Evolutionary conservation across 2,888 invertebrate species (phyloP), one percentile per base, ranked within the genome.

Genomic region (Colostygia pectinataria): DNA sequence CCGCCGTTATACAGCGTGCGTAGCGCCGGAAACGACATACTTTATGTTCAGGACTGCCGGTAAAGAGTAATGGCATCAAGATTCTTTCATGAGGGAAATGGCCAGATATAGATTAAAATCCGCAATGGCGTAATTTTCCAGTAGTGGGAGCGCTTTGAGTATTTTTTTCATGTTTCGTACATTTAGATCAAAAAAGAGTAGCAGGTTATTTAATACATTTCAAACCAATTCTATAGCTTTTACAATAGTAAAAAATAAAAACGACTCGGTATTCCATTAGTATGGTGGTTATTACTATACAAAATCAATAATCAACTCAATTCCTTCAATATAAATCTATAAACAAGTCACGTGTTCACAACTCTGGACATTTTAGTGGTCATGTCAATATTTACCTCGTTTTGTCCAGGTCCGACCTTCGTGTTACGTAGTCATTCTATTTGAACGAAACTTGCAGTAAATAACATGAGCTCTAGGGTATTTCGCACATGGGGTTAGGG

Each of bases 31-130:
- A 53, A 56, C 51, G 52, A 44, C 46, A 46, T 31, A 38, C 44
- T 47, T 54, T 48, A 48, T 44, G 41, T 44, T 49, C 47, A 34
- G 38, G 37, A 33, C 23, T 23, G 28, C 40, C n/a, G 34, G 42
- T 44, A 53, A 48, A 53, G 47, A 42, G 32, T 41, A 55, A 55
- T 49, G 41, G 41, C 44, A 50, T 47, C 14, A 42, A 32, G 46
- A 40, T 53, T 43, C 28, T 51, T 49, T 55, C 41, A 47, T 46
- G 42, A 36, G 28, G 38, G 24, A 37, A 33, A 33, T 33, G 33
- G 18, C 9, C 14, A 12, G 39, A 8, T 36, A 38, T 28, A 29
- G 14, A 47, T 41, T 28, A 14, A 40, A 20, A 32, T 47, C 33
- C 18, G 20, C 27, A 28, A 20, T 18, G 9, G 27, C 31, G 24